phyloP scores from a whole-genome alignment of 2,888 invertebrate genomes.

The Brachylomia viminalis region DNA sequence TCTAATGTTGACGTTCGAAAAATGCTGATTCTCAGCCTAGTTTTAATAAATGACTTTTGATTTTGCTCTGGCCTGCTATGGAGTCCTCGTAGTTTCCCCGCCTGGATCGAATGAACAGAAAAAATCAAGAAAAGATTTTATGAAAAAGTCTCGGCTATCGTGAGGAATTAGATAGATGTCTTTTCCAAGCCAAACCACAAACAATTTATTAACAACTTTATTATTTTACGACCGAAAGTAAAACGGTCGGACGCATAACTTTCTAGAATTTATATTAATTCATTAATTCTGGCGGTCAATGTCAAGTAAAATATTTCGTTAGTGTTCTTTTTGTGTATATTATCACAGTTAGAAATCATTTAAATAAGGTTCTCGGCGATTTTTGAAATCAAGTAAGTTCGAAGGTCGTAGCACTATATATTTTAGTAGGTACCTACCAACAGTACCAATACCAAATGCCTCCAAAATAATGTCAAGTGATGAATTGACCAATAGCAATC shows the following conservation, averaged over 20 bases:
- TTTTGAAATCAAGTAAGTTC: not conserved
- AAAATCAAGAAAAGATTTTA: no score
- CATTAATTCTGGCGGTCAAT: conserved; percentile 35
- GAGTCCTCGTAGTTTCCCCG: no score
- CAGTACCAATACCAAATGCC: not conserved
- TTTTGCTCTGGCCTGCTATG: no score
- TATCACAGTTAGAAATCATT: not conserved
- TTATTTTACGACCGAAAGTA: conserved; percentile 37
- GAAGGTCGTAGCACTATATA: conserved; percentile 13
- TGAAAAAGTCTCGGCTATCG: not conserved
- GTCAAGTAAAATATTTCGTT: conserved; percentile 15
- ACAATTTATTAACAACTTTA: conserved; percentile 12
- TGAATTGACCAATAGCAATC: conserved; percentile 5
- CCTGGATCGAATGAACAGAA: no score
- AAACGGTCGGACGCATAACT: conserved; percentile 27
- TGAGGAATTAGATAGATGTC: not conserved
- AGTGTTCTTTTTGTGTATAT: not conserved
- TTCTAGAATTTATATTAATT: conserved; percentile 34
- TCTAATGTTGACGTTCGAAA: no score
- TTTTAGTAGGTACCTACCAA: not conserved
- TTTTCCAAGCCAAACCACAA: not conserved
- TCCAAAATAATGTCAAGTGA: conserved; percentile 34
- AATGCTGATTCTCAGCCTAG: no score
- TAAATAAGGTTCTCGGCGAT: not conserved
- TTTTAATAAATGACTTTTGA: no score